Evolutionary conservation across 2,888 invertebrate genomes (phyloP), one percentile per base, ranked within the genome.

Genomic region (Penaeus monodon): DNA sequence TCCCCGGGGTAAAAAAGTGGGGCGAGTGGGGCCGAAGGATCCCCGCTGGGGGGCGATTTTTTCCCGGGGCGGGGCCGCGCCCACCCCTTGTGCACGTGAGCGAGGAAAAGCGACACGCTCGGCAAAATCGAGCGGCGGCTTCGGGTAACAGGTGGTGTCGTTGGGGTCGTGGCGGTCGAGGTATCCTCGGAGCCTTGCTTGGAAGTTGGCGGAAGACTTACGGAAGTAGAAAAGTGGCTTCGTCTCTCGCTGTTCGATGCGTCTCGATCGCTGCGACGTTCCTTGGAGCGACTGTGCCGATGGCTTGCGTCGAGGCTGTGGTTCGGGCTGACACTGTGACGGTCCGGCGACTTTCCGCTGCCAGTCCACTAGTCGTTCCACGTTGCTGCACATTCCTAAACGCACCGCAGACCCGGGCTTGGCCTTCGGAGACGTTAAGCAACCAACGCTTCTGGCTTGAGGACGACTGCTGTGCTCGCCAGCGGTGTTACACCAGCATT

Each of bases 31-130:
- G 89, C 17, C 89, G 70, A 27, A 89, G 81, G 64, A 89, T 89
- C 80, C 70, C 88, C 86, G 88, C 44, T 85, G 82, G 12, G 82
- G 12, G 87, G 85, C 7, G 88, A 85, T 65, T 89, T 89, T n/a
- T 88, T 88, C 38, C 86, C n/a, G n/a, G n/a, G 74, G 29, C 86
- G 77, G n/a, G 77, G n/a, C 83, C 85, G 22, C 88, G 76, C 65
- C 89, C 14, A 88, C 83, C 44, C 88, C 73, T 89, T 89, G 81
- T 89, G 49, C 89, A 89, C 38, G 88, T 85, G 63, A 89, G 77
- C n/a, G 89, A 89, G 83, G 83, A 89, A 89, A 20, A 89, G 68
- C 17, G 89, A 89, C 88, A 88, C 66, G 89, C 89, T 81, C 89
- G 79, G 20, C 89, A 68, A 74, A 89, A 89, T 81, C 7, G 89